These are phyloP conservation scores for Metridium senile DNA, from an alignment of 92 coral and sea anemone species.

Conservation along the genomic window DNA sequence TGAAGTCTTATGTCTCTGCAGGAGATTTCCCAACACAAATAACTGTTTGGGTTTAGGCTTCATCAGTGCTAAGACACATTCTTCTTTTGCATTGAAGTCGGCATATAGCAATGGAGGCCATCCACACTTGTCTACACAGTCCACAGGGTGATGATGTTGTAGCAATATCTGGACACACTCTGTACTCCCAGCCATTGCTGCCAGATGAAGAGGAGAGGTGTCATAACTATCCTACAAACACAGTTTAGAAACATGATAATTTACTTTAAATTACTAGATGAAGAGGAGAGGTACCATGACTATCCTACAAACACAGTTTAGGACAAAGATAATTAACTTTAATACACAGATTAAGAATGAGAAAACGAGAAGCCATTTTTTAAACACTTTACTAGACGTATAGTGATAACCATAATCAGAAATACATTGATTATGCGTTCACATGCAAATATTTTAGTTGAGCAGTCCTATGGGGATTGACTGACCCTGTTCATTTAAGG, in stretches of 20 bases:
- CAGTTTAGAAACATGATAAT: too few relatives aligned
- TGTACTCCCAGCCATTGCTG: slow-evolving; percentile 92
- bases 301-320: slow-evolving; percentile 80
- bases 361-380: too few relatives aligned
- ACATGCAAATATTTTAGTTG: too few relatives aligned
- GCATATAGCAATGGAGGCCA: slow-evolving; percentile 99
- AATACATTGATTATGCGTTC: too few relatives aligned
- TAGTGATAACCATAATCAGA: too few relatives aligned
- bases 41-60: slow-evolving; percentile 92
- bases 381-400: too few relatives aligned
- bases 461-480: too few relatives aligned
- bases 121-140: slow-evolving; percentile 88
- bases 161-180: slow-evolving; percentile 74
- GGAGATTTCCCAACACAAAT: slow-evolving; percentile 82
- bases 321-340: too few relatives aligned
- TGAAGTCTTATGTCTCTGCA: slow-evolving; percentile 61
- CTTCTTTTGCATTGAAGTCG: slow-evolving; percentile 92
- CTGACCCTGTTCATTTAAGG: too few relatives aligned
- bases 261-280: too few relatives aligned
- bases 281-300: slow-evolving; percentile 80
- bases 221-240: slow-evolving; percentile 76
- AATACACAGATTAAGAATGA: slow-evolving; percentile 94
- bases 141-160: slow-evolving; percentile 78
- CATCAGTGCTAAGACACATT: slow-evolving; percentile 93
- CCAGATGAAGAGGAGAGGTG: slow-evolving; percentile 90